Evolutionary conservation across 2,888 invertebrate genomes (phyloP), one percentile per base, ranked within the genome.

Genomic region (Drosophila bunnanda): DNA sequence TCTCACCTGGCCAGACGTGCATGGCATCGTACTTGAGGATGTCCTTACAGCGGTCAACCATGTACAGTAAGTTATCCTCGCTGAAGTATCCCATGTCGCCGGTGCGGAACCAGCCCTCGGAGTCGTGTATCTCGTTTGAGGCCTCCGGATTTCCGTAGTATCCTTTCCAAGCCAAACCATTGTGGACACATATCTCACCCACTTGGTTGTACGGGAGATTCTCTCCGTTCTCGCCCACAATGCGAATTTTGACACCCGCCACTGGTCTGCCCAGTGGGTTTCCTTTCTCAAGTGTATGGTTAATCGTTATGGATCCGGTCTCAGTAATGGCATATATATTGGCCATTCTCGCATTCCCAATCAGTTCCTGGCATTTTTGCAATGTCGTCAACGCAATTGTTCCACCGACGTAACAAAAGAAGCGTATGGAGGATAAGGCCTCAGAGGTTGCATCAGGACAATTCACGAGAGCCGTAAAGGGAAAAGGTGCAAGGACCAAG

Each of bases 1-100:
- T 52, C 50, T 34, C 50, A 15, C 34, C 34, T 20, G 50, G 34
- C 50, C 50, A 52, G 15, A 15, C 20, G 20, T 52, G 32, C 34
- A 52, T 0, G 3, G 6, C 10, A 15, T 52, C 2, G 50, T 34
- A 52, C 32, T 34, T 52, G 17, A 52, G 50, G 34, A 52, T 52
- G 20, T 52, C 34, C 32, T 34, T 52, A 1, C 32, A 50, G 15
- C 50, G 50, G 9, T 50, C 32, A 17, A 34, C 32, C 10, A 50
- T 3, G 10, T 3, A 17, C 9, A 50, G 50, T 0, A 20, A 10
- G 20, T 34, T 50, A 4, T 50, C 28, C 1, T 32, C 9, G 1
- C 9, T 34, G 10, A 34, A 34, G 32, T 50, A 50, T 34, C 20
- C 32, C 32, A 34, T 13, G 50, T 50, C 50, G 1, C 50, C 50